These are phyloP conservation scores for Sarcophaga carnaria DNA, from an alignment of 2,888 invertebrate genomes.

Conservation along the genomic window DNA sequence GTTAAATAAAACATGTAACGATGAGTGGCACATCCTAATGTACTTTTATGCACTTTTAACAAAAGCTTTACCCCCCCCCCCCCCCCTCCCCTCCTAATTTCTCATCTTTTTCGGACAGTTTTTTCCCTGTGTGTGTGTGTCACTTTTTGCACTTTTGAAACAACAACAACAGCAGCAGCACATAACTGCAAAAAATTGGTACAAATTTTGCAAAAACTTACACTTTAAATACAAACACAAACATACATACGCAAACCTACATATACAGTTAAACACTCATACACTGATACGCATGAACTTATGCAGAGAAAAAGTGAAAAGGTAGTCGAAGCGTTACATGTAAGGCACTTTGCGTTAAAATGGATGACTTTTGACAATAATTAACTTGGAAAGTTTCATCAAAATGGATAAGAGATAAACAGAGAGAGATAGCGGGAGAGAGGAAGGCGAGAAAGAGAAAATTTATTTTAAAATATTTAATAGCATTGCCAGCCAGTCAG, in stretches of 20 bases:
- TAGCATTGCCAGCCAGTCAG: too few relatives aligned
- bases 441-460: neutral
- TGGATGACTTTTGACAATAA: neutral
- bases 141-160: neutral
- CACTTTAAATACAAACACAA: neutral
- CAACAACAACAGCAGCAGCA: constrained; percentile 25
- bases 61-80: constrained; percentile 20
- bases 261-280: neutral
- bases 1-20: constrained; percentile 67
- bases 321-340: neutral
- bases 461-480: too few relatives aligned
- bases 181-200: neutral
- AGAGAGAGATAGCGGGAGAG: neutral
- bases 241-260: constrained; percentile 13
- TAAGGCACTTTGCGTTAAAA: neutral
- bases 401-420: neutral
- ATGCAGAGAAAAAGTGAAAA: neutral
- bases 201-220: neutral
- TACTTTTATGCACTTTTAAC: constrained; percentile 66
- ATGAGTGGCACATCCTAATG: constrained; percentile 68
- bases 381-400: neutral
- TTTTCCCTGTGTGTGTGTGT: neutral
- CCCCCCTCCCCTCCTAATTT: too few relatives aligned
- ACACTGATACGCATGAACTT: constrained; percentile 30
- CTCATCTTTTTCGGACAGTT: neutral